phyloP scores from a whole-genome alignment of 1,140 invertebrate genomes.

The Leptopilina clavipes region DNA sequence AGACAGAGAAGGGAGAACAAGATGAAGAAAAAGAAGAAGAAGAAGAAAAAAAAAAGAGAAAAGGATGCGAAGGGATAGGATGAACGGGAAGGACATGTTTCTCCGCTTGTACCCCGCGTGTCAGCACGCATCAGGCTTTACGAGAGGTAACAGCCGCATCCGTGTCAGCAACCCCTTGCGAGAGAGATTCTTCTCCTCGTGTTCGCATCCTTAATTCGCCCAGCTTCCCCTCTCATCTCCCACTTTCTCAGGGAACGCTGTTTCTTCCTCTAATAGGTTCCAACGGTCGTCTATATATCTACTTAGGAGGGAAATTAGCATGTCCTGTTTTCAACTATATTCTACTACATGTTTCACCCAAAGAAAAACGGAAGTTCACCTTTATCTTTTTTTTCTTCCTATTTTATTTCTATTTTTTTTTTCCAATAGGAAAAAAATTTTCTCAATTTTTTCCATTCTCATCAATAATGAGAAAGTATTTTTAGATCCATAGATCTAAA shows the following conservation, averaged over 20 bases:
- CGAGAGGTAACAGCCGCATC: conserved; percentile 48
- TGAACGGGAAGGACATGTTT: conserved; percentile 45
- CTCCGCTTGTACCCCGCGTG: conserved; percentile 45
- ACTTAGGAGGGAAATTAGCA: conserved; percentile 26
- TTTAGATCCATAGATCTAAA: too few species aligned
- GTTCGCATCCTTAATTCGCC: conserved; percentile 44
- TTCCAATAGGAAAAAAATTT: too few species aligned
- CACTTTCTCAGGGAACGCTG: conserved; percentile 25
- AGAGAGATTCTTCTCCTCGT: conserved; percentile 44
- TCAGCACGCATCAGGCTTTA: conserved; percentile 46
- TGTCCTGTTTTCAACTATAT: background rate
- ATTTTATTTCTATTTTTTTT: too few species aligned
- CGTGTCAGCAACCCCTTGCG: conserved; percentile 55
- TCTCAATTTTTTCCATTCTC: too few species aligned
- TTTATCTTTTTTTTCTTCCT: too few species aligned
- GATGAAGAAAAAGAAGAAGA: too few species aligned
- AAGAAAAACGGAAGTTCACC: too few species aligned
- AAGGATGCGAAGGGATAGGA: conserved; percentile 34
- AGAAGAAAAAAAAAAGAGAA: background rate
- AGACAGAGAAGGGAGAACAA: too few species aligned
- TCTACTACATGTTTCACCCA: background rate
- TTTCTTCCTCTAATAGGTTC: conserved; percentile 36
- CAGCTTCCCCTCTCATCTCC: conserved; percentile 28
- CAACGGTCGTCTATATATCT: conserved; percentile 22
- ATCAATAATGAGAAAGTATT: too few species aligned